Conservation (phyloP, 2,888 invertebrate species). For the Diabrotica balteata region DNA sequence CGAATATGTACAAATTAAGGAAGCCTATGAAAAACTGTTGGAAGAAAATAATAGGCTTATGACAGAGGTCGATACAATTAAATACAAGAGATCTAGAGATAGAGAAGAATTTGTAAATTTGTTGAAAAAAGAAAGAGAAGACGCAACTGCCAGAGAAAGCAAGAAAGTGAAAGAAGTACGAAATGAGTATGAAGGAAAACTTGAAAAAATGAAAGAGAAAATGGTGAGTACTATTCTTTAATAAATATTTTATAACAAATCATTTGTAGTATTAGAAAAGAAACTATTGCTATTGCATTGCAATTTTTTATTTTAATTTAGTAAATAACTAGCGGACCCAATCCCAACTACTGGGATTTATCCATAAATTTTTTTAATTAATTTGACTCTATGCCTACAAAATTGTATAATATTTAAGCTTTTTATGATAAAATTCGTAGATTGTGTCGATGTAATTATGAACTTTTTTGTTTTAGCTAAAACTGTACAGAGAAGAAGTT, state of each 20-base stretch:
- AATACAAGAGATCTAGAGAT: slow-evolving; percentile 55
- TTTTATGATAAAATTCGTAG: no score
- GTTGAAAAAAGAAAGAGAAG: slow-evolving; percentile 51
- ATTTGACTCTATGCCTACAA: no score
- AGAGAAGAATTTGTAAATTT: slow-evolving; percentile 55
- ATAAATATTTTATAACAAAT: neutral
- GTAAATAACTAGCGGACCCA: no score
- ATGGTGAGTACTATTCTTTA: slow-evolving; percentile 69
- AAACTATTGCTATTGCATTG: no score
- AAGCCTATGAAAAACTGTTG: slow-evolving; percentile 56
- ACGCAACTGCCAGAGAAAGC: slow-evolving; percentile 52
- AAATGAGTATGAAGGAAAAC: slow-evolving; percentile 75
- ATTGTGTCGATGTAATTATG: no score
- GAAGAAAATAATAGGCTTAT: slow-evolving; percentile 56
- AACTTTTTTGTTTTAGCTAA: slow-evolving; percentile 60
- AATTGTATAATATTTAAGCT: no score
- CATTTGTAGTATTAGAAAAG: neutral
- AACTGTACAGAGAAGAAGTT: slow-evolving; percentile 71
- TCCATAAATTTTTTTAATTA: no score
- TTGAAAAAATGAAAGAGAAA: slow-evolving; percentile 80
- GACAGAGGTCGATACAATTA: slow-evolving; percentile 56
- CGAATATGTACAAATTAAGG: slow-evolving; percentile 48
- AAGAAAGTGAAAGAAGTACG: slow-evolving; percentile 65
- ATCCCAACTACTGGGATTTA: no score
- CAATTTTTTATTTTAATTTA: no score